Evolutionary conservation across 2,888 invertebrate genomes (phyloP).

Genomic region (Candidula unifasciata): DNA sequence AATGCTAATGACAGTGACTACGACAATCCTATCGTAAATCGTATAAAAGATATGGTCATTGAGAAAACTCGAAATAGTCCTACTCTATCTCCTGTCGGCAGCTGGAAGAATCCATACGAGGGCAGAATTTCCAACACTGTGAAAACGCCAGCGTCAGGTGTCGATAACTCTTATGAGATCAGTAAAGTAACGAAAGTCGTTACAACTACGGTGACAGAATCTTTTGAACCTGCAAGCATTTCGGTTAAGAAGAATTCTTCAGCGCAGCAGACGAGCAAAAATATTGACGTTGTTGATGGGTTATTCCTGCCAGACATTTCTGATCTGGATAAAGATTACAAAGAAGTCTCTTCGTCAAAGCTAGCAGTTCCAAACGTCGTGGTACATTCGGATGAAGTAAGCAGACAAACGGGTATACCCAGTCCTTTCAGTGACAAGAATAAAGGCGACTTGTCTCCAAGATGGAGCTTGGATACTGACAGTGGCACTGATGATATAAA

Average conservation of each 20-base stretch:
- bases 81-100: not conserved
- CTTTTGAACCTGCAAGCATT: constrained; percentile 2
- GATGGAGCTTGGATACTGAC: constrained; percentile 30
- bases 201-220: constrained; percentile 42
- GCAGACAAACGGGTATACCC: not conserved
- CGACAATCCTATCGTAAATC: constrained; percentile 56
- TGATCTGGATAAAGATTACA: constrained; percentile 6
- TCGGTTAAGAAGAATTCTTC: not conserved
- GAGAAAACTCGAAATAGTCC: constrained; percentile 47
- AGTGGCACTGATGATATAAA: constrained; percentile 42
- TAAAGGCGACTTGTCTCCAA: constrained; percentile 3
- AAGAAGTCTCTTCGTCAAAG: not conserved
- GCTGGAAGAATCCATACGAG: not conserved
- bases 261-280: not conserved
- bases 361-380: not conserved
- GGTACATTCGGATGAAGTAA: not conserved
- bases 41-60: constrained; percentile 57
- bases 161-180: constrained; percentile 12
- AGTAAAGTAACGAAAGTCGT: constrained; percentile 14
- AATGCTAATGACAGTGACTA: constrained; percentile 22
- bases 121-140: not conserved
- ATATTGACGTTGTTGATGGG: constrained; percentile 2
- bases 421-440: not conserved
- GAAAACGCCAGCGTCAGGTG: not conserved
- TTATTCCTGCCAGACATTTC: constrained; percentile 30